Base-by-base conservation (phyloP, 2,888 invertebrate species). In the Cynaeus angustus region DNA sequence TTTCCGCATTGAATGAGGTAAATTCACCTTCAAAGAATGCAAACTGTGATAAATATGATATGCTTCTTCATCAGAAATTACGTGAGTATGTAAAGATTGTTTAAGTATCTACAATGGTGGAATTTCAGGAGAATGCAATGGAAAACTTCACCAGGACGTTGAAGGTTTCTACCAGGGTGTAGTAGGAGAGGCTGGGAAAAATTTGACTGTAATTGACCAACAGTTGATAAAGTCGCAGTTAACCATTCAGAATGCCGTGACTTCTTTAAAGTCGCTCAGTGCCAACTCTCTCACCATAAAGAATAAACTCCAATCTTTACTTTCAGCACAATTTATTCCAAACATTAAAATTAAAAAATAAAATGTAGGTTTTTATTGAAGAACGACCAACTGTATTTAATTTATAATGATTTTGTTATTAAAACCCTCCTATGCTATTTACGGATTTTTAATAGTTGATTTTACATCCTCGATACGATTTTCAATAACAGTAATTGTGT, bases 151-250 rank as follows among this genome's bases (percentile, higher is more conserved):
- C 55, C 77, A 75, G 45, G 79, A 82, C 70, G 28, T 84, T 10
- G 80, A 83, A 65, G 56, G 62, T 14, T 80, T 81, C 62, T 77
- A 78, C 26, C 77, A 82, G 58, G 75, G 72, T 41, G 73, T 77
- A 8, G 70, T 82, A 7, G 77, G 76, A 21, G 82, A 83, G 66
- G 81, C 83, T 26, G 74, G 70, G 16, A 83, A 80, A 74, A 80
- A 74, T 67, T 74, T 85, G 59, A 78, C 76, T 66, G 62, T 70
- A 12, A 75, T 82, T 56, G 84, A 85, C 64, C 82, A 83, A 58
- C 81, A 84, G 48, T 73, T 85, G 41, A 72, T 85, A 56, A 80
- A 80, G 66, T 84, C 84, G 9, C 85, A 85, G 75, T 65, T 84
- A 14, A 83, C 82, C 5, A 65, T 85, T 52, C 84, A 85, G 73